Evolutionary conservation across 2,888 invertebrate genomes (phyloP).

Genomic region (Nebria salina): DNA sequence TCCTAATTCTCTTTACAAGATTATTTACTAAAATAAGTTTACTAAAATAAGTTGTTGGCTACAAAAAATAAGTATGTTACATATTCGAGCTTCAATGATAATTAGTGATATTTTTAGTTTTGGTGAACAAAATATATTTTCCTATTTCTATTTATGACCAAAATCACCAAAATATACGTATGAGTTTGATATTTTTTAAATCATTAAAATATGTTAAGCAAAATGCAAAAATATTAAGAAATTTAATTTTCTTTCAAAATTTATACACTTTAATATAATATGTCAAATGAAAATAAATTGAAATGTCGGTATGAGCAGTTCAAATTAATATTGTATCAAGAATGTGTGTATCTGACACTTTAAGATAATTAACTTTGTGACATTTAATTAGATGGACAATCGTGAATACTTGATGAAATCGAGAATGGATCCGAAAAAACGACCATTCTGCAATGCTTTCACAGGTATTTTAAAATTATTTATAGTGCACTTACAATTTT

Average conservation of each 20-base stretch:
- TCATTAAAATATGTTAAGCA: too few relatives aligned
- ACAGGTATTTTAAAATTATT: constrained; percentile 70
- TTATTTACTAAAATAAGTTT: too few relatives aligned
- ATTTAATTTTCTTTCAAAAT: not conserved
- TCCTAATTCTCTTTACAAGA: too few relatives aligned
- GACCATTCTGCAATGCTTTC: constrained; percentile 90
- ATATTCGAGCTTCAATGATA: too few relatives aligned
- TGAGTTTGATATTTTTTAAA: too few relatives aligned
- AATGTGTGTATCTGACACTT: not conserved
- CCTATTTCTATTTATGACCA: too few relatives aligned
- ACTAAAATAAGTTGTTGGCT: too few relatives aligned
- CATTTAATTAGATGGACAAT: constrained; percentile 24
- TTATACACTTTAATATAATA: not conserved
- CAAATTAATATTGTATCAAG: not conserved
- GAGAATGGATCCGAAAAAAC: constrained; percentile 69
- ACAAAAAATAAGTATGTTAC: too few relatives aligned
- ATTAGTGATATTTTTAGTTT: too few relatives aligned
- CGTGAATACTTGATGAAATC: constrained; percentile 23
- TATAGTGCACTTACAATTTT: not conserved
- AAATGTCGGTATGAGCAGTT: constrained; percentile 7
- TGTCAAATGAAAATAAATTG: not conserved
- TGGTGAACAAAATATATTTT: too few relatives aligned
- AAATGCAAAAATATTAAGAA: not conserved
- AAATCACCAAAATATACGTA: too few relatives aligned
- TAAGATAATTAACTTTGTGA: constrained; percentile 11